phyloP scores from a whole-genome alignment of 2,888 invertebrate genomes.

The Netelia melanura region DNA sequence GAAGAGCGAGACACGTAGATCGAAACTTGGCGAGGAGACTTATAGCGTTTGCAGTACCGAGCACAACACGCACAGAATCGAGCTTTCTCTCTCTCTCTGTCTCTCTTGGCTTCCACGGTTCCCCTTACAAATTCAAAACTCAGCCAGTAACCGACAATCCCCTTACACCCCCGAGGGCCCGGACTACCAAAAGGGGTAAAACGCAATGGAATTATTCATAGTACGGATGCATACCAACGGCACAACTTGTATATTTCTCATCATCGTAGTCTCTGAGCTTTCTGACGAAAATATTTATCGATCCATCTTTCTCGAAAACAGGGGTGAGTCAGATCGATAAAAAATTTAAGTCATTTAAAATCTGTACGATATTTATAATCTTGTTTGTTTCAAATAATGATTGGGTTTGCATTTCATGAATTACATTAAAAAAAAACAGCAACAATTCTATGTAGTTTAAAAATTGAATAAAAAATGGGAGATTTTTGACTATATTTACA shows the following conservation, averaged over 20 bases:
- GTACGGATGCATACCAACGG: conserved; percentile 58
- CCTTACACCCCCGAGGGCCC: conserved; percentile 69
- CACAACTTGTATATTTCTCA: conserved; percentile 45
- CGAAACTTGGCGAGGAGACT: conserved; percentile 70
- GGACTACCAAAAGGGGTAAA: conserved; percentile 78
- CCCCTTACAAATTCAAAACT: conserved; percentile 64
- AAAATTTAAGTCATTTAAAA: too few relatives aligned
- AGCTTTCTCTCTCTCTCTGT: background rate
- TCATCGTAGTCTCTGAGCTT: background rate
- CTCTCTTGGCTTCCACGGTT: conserved; percentile 46
- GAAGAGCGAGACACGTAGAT: conserved; percentile 52
- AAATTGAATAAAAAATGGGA: conserved; percentile 19
- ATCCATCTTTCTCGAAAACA: conserved; percentile 23
- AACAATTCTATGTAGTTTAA: background rate
- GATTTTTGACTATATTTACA: background rate
- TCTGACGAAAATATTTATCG: conserved; percentile 45
- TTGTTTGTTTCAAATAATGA: too few relatives aligned
- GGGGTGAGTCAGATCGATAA: too few relatives aligned
- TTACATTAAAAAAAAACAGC: background rate
- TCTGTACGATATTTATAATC: too few relatives aligned
- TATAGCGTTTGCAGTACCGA: conserved; percentile 69
- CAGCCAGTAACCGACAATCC: conserved; percentile 58
- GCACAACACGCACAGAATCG: conserved; percentile 46
- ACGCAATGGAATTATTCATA: conserved; percentile 81
- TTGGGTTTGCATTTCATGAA: too few relatives aligned